Evolutionary conservation across 2,888 invertebrate species (phyloP), one percentile per base, ranked within the genome.

Genomic region (Cybosia mesomella): DNA sequence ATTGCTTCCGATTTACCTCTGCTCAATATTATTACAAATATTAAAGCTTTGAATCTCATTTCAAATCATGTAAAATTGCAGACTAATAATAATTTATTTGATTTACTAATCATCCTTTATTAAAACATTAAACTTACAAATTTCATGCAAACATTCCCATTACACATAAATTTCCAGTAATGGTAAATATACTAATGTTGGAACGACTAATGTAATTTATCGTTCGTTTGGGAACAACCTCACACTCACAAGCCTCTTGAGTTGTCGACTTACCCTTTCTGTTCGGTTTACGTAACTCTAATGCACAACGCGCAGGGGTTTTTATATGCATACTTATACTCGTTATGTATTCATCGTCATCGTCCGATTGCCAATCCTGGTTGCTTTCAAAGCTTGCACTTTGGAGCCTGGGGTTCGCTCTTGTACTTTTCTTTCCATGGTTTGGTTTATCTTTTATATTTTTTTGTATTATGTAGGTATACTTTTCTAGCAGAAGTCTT

Each of bases 161-260:
- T 21, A 43, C 28, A 66, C 15, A 61, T 22, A 61, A 55, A 66
- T 21, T 66, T 28, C n/a, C 34, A 36, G 13, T 60, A 49, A 49
- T 59, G 34, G n/a, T 21, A 21, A 10, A 62, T 34, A 55, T 34
- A 53, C 49, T 60, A 22, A 49, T 54, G 57, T 63, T 59, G 21
- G 58, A 58, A 63, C 62, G 36, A 65, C 58, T 63, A 65, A 68
- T 66, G 65, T 59, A 65, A 68, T 66, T 66, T 66, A 66, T 66
- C n/a, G 63, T 59, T 63, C 64, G 53, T 63, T 68, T 60, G 66
- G 55, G 57, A 68, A 64, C 66, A 57, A 65, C 63, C 54, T 68
- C 63, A 64, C 59, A 60, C 54, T 68, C 63, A 64, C 59, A 60
- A 54, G n/a, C 59, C 64, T 63, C 53, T 54, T 58, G 49, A 49